A percentile compares a stretch with the other conserved stretches of the same genome.
phyloP scores from a whole-genome alignment of 2,797 vertebrate species.

The Onychomys leucogaster region DNA sequence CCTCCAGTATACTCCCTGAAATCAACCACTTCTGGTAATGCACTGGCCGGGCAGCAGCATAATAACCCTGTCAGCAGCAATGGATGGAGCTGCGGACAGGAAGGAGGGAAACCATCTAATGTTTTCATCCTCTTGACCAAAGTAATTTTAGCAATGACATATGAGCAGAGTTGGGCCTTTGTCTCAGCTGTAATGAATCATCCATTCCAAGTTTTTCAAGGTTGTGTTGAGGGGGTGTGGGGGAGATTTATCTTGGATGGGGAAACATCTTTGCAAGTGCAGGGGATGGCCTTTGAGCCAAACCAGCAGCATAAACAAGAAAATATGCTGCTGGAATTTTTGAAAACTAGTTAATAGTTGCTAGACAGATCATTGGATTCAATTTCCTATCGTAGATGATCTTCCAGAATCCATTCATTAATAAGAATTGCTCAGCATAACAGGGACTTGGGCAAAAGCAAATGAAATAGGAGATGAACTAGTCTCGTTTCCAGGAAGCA shows the following conservation, averaged over 20 bases:
- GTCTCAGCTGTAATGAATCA: constrained; percentile 65
- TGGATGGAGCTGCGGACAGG: constrained; percentile 66
- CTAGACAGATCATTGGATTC: background rate
- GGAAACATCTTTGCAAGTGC: constrained; percentile 50
- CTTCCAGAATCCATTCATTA: constrained; percentile 27
- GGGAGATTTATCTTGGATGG: constrained; percentile 40
- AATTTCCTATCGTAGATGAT: constrained; percentile 21
- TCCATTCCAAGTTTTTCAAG: constrained; percentile 57
- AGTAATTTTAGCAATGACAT: constrained; percentile 53
- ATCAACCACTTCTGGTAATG: constrained; percentile 68
- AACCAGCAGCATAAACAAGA: constrained; percentile 65
- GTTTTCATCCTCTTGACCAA: constrained; percentile 73
- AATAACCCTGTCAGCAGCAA: constrained; percentile 73
- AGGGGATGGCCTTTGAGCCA: constrained; percentile 32
- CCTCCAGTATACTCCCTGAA: constrained; percentile 70
- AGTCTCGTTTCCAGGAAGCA: constrained; percentile 18
- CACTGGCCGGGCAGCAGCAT: constrained; percentile 53
- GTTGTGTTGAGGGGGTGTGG: background rate
- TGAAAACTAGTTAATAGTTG: constrained; percentile 19
- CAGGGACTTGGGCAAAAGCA: background rate
- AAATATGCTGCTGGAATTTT: background rate
- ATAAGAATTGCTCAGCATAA: constrained; percentile 17
- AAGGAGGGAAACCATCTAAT: constrained; percentile 62
- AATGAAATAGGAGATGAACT: background rate
- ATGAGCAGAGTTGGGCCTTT: constrained; percentile 51